Evolutionary conservation across 2,888 invertebrate genomes (phyloP), one percentile per base, ranked within the genome.

Genomic region (Euzophera pinguis): DNA sequence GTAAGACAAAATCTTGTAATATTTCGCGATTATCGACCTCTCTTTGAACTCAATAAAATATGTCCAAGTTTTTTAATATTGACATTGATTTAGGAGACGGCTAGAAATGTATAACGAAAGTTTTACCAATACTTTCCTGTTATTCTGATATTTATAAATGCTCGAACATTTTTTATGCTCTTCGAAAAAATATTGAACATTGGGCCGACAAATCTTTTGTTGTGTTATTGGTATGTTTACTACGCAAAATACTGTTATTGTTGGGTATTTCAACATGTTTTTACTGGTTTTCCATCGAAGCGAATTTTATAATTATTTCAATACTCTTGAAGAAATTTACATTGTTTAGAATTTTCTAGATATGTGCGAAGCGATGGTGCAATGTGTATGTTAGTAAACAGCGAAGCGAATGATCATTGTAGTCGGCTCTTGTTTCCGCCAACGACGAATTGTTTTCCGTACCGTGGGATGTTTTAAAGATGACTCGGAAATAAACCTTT

Each of bases 1-100:
- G 98, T 97, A 88, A 93, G 74, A 22, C 22, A 22, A 22, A 22
- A 22, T n/a, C n/a, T n/a, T n/a, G n/a, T n/a, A n/a, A n/a, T n/a
- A n/a, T n/a, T n/a, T n/a, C n/a, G n/a, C n/a, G n/a, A n/a, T n/a
- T n/a, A n/a, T 22, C 22, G 22, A 22, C 22, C 5, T 22, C 22
- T 22, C 2, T 22, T 3, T 22, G 5, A 5, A 22, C 5, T 22
- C 22, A 22, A 3, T 5, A 22, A 22, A 22, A 3, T 22, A 22
- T 22, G 22, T 5, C 22, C 22, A 22, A 22, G 22, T 22, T 22
- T 22, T 22, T 22, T 5, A 22, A 22, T 22, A 22, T 22, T 22
- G 22, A 5, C 22, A 22, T 22, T 22, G 22, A 22, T 22, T 22
- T 2, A 22, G 3, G 22, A 22, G 22, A 22, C 5, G 22, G 2